phyloP scores from a whole-genome alignment of 1,140 invertebrate species.

The Luehdorfia chinensis region DNA sequence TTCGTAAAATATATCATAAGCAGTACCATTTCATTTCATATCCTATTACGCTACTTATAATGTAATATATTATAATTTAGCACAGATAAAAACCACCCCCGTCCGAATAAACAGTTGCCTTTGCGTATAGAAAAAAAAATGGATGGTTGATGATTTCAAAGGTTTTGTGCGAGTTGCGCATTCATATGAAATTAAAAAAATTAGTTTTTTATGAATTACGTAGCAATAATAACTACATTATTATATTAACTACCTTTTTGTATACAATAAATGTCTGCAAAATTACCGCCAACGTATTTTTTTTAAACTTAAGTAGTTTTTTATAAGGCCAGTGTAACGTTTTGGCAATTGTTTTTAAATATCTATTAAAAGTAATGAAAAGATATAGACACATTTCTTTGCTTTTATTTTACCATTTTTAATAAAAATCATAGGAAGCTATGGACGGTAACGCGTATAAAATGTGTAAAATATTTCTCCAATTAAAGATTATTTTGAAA shows the following conservation, averaged over 20 bases:
- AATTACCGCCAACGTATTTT: too few relatives aligned
- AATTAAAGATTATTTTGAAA: too few relatives aligned
- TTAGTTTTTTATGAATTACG: neutral
- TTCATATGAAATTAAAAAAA: neutral
- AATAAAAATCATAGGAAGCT: neutral
- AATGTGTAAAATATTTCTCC: too few relatives aligned
- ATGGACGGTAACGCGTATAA: neutral
- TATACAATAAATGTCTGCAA: too few relatives aligned
- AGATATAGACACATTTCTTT: too few relatives aligned
- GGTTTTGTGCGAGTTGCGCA: slow-evolving; percentile 5
- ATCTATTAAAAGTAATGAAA: too few relatives aligned
- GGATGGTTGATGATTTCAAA: neutral
- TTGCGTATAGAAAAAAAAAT: neutral
- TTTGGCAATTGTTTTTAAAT: too few relatives aligned
- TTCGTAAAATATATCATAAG: slow-evolving; percentile 22
- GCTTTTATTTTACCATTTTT: too few relatives aligned
- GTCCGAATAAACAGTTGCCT: slow-evolving; percentile 1
- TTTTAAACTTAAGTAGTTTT: too few relatives aligned
- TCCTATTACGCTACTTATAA: slow-evolving; percentile 35
- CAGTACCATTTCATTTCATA: slow-evolving; percentile 34
- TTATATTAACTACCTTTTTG: neutral
- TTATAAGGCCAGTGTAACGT: too few relatives aligned
- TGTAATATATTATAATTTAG: slow-evolving; percentile 31
- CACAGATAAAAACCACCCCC: slow-evolving; percentile 21
- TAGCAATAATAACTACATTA: neutral